A percentile compares a stretch with the other conserved stretches of the same genome.
Conservation (phyloP, 2,888 invertebrate species). For the Herminia tarsipennalis region DNA sequence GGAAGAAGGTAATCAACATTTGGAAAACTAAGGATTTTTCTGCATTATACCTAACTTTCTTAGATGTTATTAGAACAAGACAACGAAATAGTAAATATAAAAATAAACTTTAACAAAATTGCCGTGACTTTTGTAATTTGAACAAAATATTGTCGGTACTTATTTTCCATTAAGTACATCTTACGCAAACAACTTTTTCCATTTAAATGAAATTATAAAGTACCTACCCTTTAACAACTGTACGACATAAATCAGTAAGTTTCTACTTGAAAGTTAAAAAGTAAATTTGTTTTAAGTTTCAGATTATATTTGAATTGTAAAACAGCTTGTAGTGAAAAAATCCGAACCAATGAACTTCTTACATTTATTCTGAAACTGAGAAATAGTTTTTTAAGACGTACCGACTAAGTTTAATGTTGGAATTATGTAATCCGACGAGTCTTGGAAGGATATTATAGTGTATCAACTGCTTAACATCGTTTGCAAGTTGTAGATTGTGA, state of each 20-base stretch:
- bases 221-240: slow-evolving; percentile 12
- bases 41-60: no score
- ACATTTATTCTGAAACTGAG: slow-evolving; percentile 24
- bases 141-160: no score
- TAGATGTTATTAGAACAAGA: no score
- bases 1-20: no score
- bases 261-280: slow-evolving; percentile 32
- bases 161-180: no score
- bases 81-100: no score
- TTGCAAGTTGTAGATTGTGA: neutral
- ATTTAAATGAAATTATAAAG: slow-evolving; percentile 15
- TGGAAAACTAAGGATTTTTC: no score
- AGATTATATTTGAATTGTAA: slow-evolving; percentile 47
- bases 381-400: slow-evolving; percentile 26
- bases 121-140: no score
- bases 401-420: slow-evolving; percentile 18
- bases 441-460: slow-evolving; percentile 10
- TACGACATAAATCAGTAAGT: slow-evolving; percentile 21
- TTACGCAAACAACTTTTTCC: no score
- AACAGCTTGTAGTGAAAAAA: slow-evolving; percentile 23
- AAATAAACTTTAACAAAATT: no score
- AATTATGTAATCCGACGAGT: slow-evolving; percentile 24
- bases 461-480: slow-evolving; percentile 6
- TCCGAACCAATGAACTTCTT: slow-evolving; percentile 30
- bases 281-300: slow-evolving; percentile 34